Evolutionary conservation across 1,140 invertebrate genomes (phyloP), one percentile per base, ranked within the genome.

Genomic region (Ectropis grisescens): DNA sequence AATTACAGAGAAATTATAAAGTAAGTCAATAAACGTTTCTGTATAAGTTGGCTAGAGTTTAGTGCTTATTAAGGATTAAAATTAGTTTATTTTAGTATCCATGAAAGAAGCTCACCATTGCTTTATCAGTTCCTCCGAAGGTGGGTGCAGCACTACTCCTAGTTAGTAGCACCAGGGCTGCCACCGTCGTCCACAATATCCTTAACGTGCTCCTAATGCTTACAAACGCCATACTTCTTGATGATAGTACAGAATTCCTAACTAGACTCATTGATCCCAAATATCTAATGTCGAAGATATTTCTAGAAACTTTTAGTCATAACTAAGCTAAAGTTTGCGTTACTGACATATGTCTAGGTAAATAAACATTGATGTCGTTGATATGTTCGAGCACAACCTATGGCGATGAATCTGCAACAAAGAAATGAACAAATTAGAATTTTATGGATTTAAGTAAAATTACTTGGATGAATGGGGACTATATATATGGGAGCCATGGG

Each of bases 361-460:
- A 50, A 37, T 47, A 15, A 52, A 47, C 39, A 58, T 60, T 55
- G 26, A 35, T 51, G 24, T 48, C 16, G 34, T 35, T 35, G 42
- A 44, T 50, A 39, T 46, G 32, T 30, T 42, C 33, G 19, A 26
- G 38, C 45, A 43, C 45, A 13, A 28, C 29, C 24, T 35, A 24
- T 47, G 39, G n/a, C 24, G 10, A 34, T 43, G 31, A 58, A 68
- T 76, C 74, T 79, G 74, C 41, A 79, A 79, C 57, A 70, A 72
- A 51, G 31, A 46, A 44, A 47, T 41, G n/a, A n/a, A n/a, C n/a
- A n/a, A n/a, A n/a, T n/a, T n/a, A n/a, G n/a, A n/a, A n/a, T n/a
- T n/a, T n/a, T n/a, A n/a, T n/a, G n/a, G n/a, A n/a, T n/a, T n/a
- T n/a, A n/a, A n/a, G n/a, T n/a, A n/a, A n/a, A n/a, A n/a, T n/a